These are phyloP conservation scores for Sinocyclocheilus anophthalmus DNA, from an alignment of 2,113 vertebrate species.

Conservation along the genomic window DNA sequence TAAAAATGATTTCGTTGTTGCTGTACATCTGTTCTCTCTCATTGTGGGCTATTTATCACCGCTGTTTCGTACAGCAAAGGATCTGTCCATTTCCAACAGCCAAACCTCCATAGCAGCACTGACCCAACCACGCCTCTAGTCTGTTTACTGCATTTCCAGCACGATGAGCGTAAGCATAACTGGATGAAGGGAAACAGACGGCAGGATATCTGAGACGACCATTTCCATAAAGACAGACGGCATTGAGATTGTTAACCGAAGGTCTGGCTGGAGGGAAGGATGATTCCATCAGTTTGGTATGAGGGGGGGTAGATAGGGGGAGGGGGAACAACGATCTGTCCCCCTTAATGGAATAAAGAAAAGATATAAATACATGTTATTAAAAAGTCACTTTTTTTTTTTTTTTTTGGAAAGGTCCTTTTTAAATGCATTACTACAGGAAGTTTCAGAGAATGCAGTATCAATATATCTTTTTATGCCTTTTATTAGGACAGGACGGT, in stretches of 20 bases:
- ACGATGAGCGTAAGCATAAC: conserved; percentile 73
- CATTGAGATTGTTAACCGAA: conserved; percentile 60
- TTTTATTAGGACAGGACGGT: too few relatives aligned
- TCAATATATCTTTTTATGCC: too few relatives aligned
- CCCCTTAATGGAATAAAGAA: not conserved
- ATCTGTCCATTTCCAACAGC: conserved; percentile 25
- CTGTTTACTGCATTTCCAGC: conserved; percentile 74
- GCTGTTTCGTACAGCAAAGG: conserved; percentile 74
- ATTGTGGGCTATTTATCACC: too few relatives aligned
- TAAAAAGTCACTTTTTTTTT: too few relatives aligned
- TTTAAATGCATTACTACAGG: not conserved
- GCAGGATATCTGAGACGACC: conserved; percentile 66
- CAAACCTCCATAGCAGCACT: conserved; percentile 65
- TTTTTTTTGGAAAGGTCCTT: too few relatives aligned
- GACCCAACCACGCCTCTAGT: conserved; percentile 67
- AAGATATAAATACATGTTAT: conserved; percentile 28
- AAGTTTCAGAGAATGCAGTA: not conserved
- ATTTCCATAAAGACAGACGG: conserved; percentile 68
- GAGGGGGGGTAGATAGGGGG: too few relatives aligned
- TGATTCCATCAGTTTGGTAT: not conserved
- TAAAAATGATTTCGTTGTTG: too few relatives aligned
- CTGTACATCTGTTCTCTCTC: too few relatives aligned
- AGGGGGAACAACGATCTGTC: not conserved
- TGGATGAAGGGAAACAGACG: conserved; percentile 68
- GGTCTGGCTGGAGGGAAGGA: conserved; percentile 80